Percentiles rank a stretch among this genome's conserved stretches.
Evolutionary conservation across 2,888 invertebrate genomes (phyloP).

Genomic region (Cosmia trapezina): DNA sequence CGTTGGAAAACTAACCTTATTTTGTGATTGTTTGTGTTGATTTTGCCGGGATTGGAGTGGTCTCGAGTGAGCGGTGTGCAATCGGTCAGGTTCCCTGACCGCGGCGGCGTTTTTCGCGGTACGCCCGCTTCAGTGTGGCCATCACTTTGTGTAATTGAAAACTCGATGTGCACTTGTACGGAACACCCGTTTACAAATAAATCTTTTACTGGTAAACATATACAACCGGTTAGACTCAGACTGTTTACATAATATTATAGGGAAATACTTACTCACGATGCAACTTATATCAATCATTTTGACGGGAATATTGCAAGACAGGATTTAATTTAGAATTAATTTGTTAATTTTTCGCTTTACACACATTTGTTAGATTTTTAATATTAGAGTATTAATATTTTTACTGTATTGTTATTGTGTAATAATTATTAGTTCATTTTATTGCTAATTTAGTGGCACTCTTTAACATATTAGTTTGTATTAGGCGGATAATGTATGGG

Average conservation of each 20-base stretch:
- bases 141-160: slow-evolving; percentile 90
- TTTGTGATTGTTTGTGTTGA: slow-evolving; percentile 75
- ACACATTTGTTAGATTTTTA: no score
- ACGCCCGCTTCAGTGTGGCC: slow-evolving; percentile 82
- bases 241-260: slow-evolving; percentile 40
- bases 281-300: not conserved
- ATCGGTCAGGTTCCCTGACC: slow-evolving; percentile 85
- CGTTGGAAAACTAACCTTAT: slow-evolving; percentile 82
- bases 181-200: slow-evolving; percentile 85
- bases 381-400: no score
- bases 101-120: slow-evolving; percentile 85
- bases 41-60: slow-evolving; percentile 71
- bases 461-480: no score
- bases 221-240: slow-evolving; percentile 52
- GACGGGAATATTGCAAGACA: not conserved
- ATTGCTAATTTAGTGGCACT: no score
- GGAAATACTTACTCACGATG: not conserved
- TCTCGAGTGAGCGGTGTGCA: slow-evolving; percentile 79
- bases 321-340: no score
- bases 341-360: no score
- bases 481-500: no score
- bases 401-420: no score
- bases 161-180: slow-evolving; percentile 88
- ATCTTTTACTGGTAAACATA: slow-evolving; percentile 76
- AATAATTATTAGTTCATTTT: no score